Base-by-base conservation (phyloP, 2,888 invertebrate genomes). In the Embidobia sp. region DNA sequence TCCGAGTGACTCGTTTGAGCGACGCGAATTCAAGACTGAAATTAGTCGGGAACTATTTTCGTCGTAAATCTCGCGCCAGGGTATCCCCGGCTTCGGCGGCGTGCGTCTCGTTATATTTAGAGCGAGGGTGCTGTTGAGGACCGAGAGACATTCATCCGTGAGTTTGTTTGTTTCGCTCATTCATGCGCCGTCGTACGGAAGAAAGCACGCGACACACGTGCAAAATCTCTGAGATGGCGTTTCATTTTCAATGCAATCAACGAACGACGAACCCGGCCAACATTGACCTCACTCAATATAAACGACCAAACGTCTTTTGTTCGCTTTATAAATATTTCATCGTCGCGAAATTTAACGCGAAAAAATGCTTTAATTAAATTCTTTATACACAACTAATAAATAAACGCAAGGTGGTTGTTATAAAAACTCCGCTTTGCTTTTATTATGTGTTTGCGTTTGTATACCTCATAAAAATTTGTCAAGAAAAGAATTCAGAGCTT, bases 151-250 rank as follows among this genome's bases (percentile, higher is more conserved):
- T 69, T 75, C 67, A 76, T 76, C 55, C 69, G 64, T 11, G 76
- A 51, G 76, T 70, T 63, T 76, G 76, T 76, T 76, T 67, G 69
- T 72, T 72, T 61, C 66, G 66, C 49, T 61, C 77, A 77, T 77
- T 77, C 77, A 77, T 77, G 66, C 22, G 10, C 53, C 66, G 61
- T 59, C 77, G 72, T 55, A 59, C 72, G 77, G 67, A 77, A 77
- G 77, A 77, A 77, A 77, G 77, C 77, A 37, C 72, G 72, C 77
- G 77, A 72, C 76, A 31, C 76, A 72, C 72, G 66, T 53, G 77
- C 48, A 22, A 48, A 53, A 67, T 61, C 37, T 37, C 72, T 18
- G 49, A 73, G 61, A 67, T 59, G 59, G 72, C 67, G 53, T 66
- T 67, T 77, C 61, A 57, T 61, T 72, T 77, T 53, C 31, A 37